phyloP scores from a whole-genome alignment of 1,140 invertebrate genomes.

The Bombus vancouverensis region DNA sequence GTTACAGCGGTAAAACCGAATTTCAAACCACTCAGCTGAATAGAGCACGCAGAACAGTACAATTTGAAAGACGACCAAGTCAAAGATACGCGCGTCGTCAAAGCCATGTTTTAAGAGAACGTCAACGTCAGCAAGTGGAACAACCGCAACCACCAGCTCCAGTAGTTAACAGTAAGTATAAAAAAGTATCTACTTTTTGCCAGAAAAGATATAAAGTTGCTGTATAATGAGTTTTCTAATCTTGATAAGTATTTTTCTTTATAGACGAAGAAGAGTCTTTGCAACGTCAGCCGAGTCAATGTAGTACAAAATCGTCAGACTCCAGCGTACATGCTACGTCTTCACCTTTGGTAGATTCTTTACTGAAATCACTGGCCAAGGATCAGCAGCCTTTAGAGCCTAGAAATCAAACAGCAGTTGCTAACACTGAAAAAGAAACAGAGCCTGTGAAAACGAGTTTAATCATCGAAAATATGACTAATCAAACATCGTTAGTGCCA shows the following conservation, averaged over 20 bases:
- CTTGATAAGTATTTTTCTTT: background rate
- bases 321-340: constrained; percentile 73
- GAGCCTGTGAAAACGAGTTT: constrained; percentile 75
- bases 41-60: constrained; percentile 93
- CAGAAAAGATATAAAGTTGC: background rate
- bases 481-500: constrained; percentile 79
- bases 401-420: constrained; percentile 81
- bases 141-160: constrained; percentile 67
- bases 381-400: constrained; percentile 83
- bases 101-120: constrained; percentile 90
- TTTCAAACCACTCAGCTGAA: constrained; percentile 97
- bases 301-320: constrained; percentile 80
- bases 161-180: constrained; percentile 58
- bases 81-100: constrained; percentile 96
- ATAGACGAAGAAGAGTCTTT: constrained; percentile 77
- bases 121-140: constrained; percentile 85
- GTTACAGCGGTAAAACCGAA: constrained; percentile 97
- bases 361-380: constrained; percentile 84
- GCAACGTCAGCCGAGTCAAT: constrained; percentile 83
- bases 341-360: constrained; percentile 82
- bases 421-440: constrained; percentile 78
- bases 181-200: constrained; percentile 16
- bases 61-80: constrained; percentile 97
- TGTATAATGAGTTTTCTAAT: background rate
- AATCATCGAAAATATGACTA: constrained; percentile 81